These are phyloP conservation scores for Sternotherus odoratus DNA, from an alignment of 2,797 vertebrate species.

Conservation along the genomic window DNA sequence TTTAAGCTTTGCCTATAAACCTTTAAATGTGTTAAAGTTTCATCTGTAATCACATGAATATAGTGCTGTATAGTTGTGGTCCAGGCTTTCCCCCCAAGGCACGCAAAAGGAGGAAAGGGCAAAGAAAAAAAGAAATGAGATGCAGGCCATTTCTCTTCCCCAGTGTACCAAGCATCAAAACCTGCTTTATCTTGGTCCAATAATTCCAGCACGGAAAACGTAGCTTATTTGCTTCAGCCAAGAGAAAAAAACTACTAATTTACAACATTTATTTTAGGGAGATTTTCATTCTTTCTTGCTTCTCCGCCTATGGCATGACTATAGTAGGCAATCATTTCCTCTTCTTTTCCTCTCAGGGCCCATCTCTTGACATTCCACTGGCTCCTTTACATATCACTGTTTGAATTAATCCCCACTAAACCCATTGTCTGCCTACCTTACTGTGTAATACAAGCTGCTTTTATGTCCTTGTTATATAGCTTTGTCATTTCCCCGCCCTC, in stretches of 20 bases:
- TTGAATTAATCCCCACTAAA: background rate
- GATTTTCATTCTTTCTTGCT: constrained; percentile 1
- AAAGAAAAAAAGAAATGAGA: constrained; percentile 51
- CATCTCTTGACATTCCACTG: background rate
- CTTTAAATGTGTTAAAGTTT: background rate
- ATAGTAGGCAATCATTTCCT: background rate
- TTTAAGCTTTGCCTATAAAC: constrained; percentile 21
- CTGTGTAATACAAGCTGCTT: background rate
- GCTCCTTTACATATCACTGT: background rate
- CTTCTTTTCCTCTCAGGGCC: background rate
- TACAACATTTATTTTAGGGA: background rate
- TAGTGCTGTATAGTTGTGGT: constrained; percentile 50
- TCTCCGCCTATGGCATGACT: background rate
- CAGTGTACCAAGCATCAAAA: constrained; percentile 52
- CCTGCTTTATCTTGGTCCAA: constrained; percentile 50
- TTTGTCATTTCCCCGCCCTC: background rate
- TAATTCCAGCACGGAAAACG: constrained; percentile 57
- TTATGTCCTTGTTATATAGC: background rate
- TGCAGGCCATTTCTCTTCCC: constrained; percentile 38
- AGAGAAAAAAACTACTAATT: background rate
- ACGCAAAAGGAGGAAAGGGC: constrained; percentile 50
- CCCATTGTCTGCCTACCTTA: background rate
- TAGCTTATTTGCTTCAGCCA: constrained; percentile 8
- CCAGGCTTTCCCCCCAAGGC: constrained; percentile 10
- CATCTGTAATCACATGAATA: constrained; percentile 56